Evolutionary conservation across 2,797 vertebrate species (phyloP).

Genomic region (Danio kyathit): DNA sequence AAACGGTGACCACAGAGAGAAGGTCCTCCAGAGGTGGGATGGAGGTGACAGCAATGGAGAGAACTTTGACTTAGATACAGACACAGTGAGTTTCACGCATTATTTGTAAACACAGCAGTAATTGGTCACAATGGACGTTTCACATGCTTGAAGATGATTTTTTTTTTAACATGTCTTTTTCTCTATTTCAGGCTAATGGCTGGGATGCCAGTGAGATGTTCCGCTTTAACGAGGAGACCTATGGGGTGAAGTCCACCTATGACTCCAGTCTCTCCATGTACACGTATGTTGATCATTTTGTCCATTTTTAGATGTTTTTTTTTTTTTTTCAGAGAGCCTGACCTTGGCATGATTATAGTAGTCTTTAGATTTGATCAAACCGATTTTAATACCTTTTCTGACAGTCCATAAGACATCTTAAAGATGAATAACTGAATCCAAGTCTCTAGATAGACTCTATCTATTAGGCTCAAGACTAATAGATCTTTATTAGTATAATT

Average conservation of each 20-base stretch:
- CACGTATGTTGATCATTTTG: constrained; percentile 82
- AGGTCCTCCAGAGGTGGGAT: constrained; percentile 92
- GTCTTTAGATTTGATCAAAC: too few relatives aligned
- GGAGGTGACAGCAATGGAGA: constrained; percentile 92
- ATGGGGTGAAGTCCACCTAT: constrained; percentile 92
- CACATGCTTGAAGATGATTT: background rate
- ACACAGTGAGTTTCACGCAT: constrained; percentile 79
- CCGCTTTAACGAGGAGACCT: constrained; percentile 92
- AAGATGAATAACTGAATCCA: too few relatives aligned
- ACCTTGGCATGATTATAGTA: background rate
- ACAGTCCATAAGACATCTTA: too few relatives aligned
- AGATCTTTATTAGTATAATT: too few relatives aligned
- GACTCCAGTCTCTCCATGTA: constrained; percentile 93
- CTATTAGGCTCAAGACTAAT: too few relatives aligned
- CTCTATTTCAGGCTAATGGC: constrained; percentile 84
- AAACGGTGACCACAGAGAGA: constrained; percentile 93
- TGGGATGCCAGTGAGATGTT: constrained; percentile 98
- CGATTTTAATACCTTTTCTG: too few relatives aligned
- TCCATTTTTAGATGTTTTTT: background rate
- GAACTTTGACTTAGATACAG: constrained; percentile 89
- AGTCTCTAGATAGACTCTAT: too few relatives aligned
- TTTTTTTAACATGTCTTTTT: background rate
- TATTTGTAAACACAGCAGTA: background rate
- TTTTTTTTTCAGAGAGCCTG: background rate
- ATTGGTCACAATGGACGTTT: background rate